Percentiles rank a stretch among this genome's conserved stretches.
phyloP scores from a whole-genome alignment of 2,113 vertebrate genomes.

The Quiscalus mexicanus region DNA sequence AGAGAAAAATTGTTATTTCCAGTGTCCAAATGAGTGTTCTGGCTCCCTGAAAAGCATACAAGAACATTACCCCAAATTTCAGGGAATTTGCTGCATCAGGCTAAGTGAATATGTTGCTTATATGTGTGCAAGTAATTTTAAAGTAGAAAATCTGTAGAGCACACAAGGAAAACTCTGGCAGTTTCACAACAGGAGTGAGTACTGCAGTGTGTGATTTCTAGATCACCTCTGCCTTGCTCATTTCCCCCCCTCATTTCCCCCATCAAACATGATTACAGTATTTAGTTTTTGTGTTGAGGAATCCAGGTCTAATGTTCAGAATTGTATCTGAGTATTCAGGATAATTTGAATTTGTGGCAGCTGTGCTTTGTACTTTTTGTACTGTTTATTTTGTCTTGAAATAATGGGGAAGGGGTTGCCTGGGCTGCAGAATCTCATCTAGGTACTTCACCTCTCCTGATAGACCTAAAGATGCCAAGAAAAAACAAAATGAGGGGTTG shows the following conservation, averaged over 20 bases:
- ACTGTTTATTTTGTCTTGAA: neutral
- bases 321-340: neutral
- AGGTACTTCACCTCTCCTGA: neutral
- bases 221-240: neutral
- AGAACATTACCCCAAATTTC: neutral
- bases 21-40: neutral
- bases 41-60: neutral
- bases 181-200: neutral
- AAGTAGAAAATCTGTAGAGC: neutral
- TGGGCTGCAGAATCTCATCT: neutral
- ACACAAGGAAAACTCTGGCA: neutral
- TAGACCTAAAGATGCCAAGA: neutral
- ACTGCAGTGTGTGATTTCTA: accelerated
- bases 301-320: neutral
- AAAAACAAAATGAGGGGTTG: neutral
- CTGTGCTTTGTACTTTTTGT: neutral
- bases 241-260: neutral
- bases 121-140: neutral
- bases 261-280: neutral
- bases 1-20: neutral
- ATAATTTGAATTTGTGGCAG: neutral
- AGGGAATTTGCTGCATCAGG: neutral
- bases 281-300: neutral
- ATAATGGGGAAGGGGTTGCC: neutral
- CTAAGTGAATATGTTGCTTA: neutral